Evolutionary conservation across 1,140 invertebrate genomes (phyloP).

Genomic region (Scaptomyza pallida): DNA sequence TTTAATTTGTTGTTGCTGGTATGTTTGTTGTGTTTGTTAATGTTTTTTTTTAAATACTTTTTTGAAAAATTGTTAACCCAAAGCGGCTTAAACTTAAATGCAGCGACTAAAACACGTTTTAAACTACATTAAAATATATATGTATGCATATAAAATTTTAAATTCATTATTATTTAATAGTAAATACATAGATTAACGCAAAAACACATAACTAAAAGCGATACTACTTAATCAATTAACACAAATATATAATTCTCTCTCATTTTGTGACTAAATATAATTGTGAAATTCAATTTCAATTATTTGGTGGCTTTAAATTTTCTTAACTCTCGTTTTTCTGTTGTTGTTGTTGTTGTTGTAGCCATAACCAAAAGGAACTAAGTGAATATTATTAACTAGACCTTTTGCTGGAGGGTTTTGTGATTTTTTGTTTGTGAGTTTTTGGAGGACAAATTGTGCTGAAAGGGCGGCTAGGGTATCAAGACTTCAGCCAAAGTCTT

Average conservation of each 20-base stretch:
- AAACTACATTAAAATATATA: constrained; percentile 53
- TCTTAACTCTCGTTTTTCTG: not conserved
- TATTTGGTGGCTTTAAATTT: constrained; percentile 55
- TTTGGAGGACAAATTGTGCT: constrained; percentile 30
- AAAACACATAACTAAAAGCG: constrained; percentile 44
- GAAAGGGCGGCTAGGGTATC: constrained; percentile 75
- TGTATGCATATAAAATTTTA: constrained; percentile 38
- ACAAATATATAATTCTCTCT: constrained; percentile 36
- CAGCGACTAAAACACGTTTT: constrained; percentile 51
- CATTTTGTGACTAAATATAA: constrained; percentile 36
- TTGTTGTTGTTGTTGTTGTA: not conserved
- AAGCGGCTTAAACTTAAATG: constrained; percentile 64
- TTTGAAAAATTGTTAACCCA: constrained; percentile 52
- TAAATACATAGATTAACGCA: constrained; percentile 13
- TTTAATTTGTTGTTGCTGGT: constrained; percentile 35
- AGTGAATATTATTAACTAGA: constrained; percentile 1
- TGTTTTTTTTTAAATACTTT: constrained; percentile 58
- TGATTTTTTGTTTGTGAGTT: not conserved
- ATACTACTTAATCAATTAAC: constrained; percentile 39
- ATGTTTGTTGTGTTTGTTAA: constrained; percentile 49
- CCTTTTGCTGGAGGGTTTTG: constrained; percentile 12
- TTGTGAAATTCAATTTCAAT: constrained; percentile 65
- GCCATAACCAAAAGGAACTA: constrained; percentile 35
- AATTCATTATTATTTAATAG: constrained; percentile 28
- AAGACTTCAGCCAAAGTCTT: constrained; percentile 83